Conservation (phyloP, 2,797 vertebrate genomes). For the Trematomus bernacchii region DNA sequence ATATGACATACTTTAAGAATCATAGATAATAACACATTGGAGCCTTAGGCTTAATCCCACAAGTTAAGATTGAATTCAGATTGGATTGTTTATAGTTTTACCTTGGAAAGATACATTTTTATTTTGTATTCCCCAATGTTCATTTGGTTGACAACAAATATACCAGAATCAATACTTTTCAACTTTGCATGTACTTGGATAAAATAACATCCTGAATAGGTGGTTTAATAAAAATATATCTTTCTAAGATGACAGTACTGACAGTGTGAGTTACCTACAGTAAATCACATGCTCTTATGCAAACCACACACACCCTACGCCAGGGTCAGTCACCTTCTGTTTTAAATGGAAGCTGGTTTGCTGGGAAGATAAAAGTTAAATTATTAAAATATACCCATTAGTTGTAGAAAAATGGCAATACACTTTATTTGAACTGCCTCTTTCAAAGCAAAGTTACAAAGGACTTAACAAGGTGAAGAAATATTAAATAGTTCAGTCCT, state of each 20-base stretch:
- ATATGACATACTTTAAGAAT: too few species aligned
- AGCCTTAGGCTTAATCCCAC: too few species aligned
- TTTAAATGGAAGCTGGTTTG: not conserved
- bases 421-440: not conserved
- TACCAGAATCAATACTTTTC: not conserved
- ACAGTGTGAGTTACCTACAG: not conserved
- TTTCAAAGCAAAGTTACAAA: not conserved
- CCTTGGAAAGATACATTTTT: not conserved
- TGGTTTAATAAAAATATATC: not conserved
- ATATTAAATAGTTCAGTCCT: not conserved
- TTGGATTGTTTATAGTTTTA: not conserved
- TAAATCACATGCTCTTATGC: constrained; percentile 18
- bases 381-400: not conserved
- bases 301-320: constrained; percentile 25
- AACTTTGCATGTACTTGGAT: not conserved
- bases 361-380: not conserved
- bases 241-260: too few species aligned
- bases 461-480: not conserved
- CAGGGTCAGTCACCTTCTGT: not conserved
- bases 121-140: not conserved
- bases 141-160: not conserved
- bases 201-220: not conserved
- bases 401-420: too few species aligned
- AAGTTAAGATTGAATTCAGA: not conserved
- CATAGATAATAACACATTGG: too few species aligned